Base-by-base conservation (phyloP, 1,140 invertebrate genomes). In the Drosophila kepulauana region DNA sequence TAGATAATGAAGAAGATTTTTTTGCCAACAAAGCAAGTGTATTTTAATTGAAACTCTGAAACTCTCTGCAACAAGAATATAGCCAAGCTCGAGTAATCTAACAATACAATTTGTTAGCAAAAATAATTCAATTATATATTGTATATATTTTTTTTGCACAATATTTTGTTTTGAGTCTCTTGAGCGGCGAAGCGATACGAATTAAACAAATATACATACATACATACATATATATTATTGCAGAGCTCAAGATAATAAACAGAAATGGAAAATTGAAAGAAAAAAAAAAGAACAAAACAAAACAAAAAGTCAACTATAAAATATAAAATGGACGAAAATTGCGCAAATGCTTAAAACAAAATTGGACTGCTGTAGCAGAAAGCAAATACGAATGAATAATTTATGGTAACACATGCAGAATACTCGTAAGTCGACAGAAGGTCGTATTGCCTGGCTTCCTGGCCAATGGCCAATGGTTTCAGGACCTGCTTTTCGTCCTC, bases 1-100 rank as follows among this genome's bases (percentile, higher is more conserved):
- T 8, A 11, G 13, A 65, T 65, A 65, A 65, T 65, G 51, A 56
- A 65, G 7, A 65, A 46, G 63, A 54, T 56, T 45, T 41, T 35
- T 8, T 41, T 58, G 28, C 10, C 13, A 41, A n/a, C 51, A 56
- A 48, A 59, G 67, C 65, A 48, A 80, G 65, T 78, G 73, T 59
- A 61, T 78, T 87, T 82, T 75, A 84, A 84, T 88, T 75, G 76
- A 79, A 84, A 80, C 15, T 73, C n/a, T 5, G 61, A 58, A 58
- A 48, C 51, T 62, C 15, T 73, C n/a, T 5, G 61, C 62, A 58
- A 48, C 51, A 62, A 79, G 63, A 45, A 20, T 15, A 30, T 25
- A 41, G 63, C 16, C 51, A 66, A 1, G 28, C 72, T 54, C 65
- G 62, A 66, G 16, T 65, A 38, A 15, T 48, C 61, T 68, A 56